Evolutionary conservation across 2,888 invertebrate species (phyloP).

Genomic region (Anthrax anthrax): DNA sequence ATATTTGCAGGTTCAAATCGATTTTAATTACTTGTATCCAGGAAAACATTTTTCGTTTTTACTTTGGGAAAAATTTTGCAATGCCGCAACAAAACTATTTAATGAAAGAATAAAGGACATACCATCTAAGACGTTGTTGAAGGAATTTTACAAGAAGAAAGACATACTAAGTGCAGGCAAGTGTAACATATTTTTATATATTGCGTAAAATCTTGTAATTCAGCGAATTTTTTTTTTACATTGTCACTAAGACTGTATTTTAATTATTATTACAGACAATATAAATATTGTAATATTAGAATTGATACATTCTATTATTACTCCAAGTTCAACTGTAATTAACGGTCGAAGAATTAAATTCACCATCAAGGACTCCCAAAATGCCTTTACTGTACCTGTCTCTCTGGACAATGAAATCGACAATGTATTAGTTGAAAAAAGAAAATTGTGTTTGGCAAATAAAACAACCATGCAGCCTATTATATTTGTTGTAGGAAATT

Average conservation of each 20-base stretch:
- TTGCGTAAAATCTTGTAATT: too few relatives aligned
- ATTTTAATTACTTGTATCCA: not conserved
- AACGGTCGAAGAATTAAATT: not conserved
- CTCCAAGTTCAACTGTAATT: not conserved
- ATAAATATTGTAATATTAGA: not conserved
- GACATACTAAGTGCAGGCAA: not conserved
- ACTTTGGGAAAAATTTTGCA: conserved; percentile 1
- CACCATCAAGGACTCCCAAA: conserved; percentile 1
- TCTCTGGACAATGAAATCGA: not conserved
- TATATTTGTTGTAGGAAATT: not conserved
- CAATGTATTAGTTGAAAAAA: not conserved
- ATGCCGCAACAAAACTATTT: not conserved
- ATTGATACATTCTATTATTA: not conserved
- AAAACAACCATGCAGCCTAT: not conserved
- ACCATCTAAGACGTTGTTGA: not conserved
- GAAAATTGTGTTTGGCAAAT: not conserved
- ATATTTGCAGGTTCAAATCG: not conserved
- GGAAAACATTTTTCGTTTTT: not conserved
- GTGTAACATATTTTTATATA: not conserved
- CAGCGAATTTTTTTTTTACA: not conserved
- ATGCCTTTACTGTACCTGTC: not conserved
- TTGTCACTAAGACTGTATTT: not conserved
- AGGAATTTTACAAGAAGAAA: not conserved
- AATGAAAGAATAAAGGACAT: not conserved
- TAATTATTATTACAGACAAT: not conserved